Percentiles rank a stretch among this genome's conserved stretches.
Evolutionary conservation across 1,140 invertebrate species (phyloP).

Genomic region (Drosophila teissieri): DNA sequence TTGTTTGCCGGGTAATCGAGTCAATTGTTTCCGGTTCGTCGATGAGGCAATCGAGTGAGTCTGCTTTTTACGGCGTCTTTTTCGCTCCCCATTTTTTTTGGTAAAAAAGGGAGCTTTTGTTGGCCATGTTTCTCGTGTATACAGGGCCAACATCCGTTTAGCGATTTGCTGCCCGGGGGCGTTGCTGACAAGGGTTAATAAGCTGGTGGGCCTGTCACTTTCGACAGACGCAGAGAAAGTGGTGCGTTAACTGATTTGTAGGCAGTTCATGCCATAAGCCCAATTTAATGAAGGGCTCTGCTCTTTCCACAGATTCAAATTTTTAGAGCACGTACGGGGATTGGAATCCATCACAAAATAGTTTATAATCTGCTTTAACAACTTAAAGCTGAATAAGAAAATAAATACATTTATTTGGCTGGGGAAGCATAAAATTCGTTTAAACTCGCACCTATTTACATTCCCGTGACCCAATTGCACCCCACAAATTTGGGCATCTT

Average conservation of each 20-base stretch:
- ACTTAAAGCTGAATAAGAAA: too few species aligned
- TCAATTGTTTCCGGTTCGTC: slow-evolving; percentile 81
- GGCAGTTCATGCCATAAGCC: neutral
- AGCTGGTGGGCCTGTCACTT: slow-evolving; percentile 57
- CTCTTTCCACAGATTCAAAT: too few species aligned
- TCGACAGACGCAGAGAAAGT: slow-evolving; percentile 30
- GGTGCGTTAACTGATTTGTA: slow-evolving; percentile 28
- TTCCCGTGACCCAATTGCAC: slow-evolving; percentile 58
- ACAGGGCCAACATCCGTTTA: slow-evolving; percentile 70
- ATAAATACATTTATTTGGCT: neutral
- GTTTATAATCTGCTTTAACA: too few species aligned
- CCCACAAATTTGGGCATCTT: slow-evolving; percentile 66
- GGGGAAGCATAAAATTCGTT: neutral
- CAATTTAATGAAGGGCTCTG: neutral
- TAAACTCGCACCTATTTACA: slow-evolving; percentile 50
- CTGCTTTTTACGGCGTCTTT: slow-evolving; percentile 69
- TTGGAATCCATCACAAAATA: too few species aligned
- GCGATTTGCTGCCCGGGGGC: slow-evolving; percentile 38
- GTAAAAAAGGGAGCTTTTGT: slow-evolving; percentile 27
- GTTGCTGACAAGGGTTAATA: slow-evolving; percentile 78
- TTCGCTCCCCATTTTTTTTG: slow-evolving; percentile 4
- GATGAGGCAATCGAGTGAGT: slow-evolving; percentile 82
- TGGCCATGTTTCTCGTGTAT: slow-evolving; percentile 49
- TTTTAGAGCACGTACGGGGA: too few species aligned
- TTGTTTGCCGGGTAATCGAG: slow-evolving; percentile 77